Conservation (phyloP, 2,113 vertebrate genomes). For the Glaucomys volans region DNA sequence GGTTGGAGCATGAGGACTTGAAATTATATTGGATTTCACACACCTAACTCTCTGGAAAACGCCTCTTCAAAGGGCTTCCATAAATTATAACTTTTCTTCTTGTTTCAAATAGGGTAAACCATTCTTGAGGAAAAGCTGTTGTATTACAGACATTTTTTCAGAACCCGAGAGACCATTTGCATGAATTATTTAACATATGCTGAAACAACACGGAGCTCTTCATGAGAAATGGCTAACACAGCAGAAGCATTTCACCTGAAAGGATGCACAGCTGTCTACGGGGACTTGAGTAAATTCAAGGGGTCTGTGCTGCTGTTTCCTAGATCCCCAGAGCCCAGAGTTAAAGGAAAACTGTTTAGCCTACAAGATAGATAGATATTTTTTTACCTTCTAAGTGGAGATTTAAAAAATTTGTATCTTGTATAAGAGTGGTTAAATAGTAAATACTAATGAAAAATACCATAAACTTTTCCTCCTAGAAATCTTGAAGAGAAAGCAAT, state of each 20-base stretch:
- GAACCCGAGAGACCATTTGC: neutral
- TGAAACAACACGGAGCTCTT: neutral
- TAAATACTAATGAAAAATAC: neutral
- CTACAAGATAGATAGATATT: neutral
- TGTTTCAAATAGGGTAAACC: neutral
- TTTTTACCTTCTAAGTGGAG: neutral
- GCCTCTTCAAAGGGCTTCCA: neutral
- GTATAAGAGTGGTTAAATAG: neutral
- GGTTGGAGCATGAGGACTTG: neutral
- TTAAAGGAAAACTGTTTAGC: constrained; percentile 4
- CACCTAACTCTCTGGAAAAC: neutral
- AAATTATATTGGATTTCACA: neutral
- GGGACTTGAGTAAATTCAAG: neutral
- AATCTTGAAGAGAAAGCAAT: neutral
- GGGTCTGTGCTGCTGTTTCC: neutral
- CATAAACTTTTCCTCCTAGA: neutral
- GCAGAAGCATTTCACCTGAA: neutral
- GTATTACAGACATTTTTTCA: neutral
- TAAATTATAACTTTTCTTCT: neutral
- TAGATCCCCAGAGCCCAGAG: neutral
- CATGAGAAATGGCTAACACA: neutral
- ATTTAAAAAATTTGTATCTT: neutral
- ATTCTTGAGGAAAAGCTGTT: neutral
- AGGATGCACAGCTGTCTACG: neutral
- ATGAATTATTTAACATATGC: constrained; percentile 43